These are phyloP conservation scores for Drosophila insularis DNA, from an alignment of 1,140 invertebrate species.

Conservation along the genomic window DNA sequence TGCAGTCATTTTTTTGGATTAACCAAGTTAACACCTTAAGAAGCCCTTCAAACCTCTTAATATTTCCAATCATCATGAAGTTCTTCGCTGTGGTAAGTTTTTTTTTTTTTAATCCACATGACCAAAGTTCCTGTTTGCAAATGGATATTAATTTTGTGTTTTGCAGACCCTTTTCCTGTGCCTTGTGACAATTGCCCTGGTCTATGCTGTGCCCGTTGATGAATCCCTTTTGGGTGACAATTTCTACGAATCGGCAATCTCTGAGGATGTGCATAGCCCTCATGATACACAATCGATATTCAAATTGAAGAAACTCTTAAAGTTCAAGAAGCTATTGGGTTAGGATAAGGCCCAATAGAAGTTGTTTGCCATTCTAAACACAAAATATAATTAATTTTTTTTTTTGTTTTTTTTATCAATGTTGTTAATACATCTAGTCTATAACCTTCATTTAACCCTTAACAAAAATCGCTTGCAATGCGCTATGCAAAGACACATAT, in stretches of 20 bases:
- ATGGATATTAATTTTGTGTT: neutral
- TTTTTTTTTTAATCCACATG: neutral
- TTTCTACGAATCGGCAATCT: slow-evolving; percentile 47
- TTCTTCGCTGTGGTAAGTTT: slow-evolving; percentile 67
- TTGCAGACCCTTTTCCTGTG: slow-evolving; percentile 65
- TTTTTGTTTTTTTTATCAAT: neutral
- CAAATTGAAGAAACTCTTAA: slow-evolving; percentile 79
- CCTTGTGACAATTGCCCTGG: slow-evolving; percentile 58
- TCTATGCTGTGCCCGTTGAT: slow-evolving; percentile 68
- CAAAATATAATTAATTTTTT: slow-evolving; percentile 10
- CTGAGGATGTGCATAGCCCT: slow-evolving; percentile 63
- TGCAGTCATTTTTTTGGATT: slow-evolving; percentile 73
- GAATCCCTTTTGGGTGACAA: slow-evolving; percentile 71
- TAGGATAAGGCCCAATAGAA: slow-evolving; percentile 22
- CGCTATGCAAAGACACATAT: neutral
- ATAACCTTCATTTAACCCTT: slow-evolving; percentile 5
- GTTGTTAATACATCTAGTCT: slow-evolving; percentile 7
- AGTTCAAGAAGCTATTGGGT: slow-evolving; percentile 70
- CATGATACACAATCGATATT: slow-evolving; percentile 74
- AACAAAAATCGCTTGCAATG: neutral
- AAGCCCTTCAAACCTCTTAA: neutral
- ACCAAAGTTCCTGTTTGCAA: neutral
- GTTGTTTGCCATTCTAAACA: neutral
- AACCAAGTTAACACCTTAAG: slow-evolving; percentile 45
- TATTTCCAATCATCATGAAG: slow-evolving; percentile 58